Conservation (phyloP, 2,888 invertebrate genomes). For the Papilio elwesi region DNA sequence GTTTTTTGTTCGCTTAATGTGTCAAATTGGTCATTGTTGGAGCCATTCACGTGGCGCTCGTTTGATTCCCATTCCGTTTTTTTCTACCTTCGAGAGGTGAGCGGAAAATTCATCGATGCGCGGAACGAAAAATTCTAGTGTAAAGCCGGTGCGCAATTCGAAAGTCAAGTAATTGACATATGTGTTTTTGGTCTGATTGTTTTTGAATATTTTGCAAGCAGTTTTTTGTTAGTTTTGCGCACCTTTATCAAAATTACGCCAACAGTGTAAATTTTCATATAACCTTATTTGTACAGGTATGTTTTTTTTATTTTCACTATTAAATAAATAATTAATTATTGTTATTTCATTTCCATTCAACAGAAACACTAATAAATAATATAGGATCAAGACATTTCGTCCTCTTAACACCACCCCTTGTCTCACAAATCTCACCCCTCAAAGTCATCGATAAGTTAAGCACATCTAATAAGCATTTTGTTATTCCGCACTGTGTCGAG, state of each 20-base stretch:
- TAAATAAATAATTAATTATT: no score
- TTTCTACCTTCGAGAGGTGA: conserved; percentile 12
- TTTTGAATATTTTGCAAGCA: background rate
- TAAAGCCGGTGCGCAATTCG: background rate
- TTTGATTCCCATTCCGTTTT: conserved; percentile 32
- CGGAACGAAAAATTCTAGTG: conserved; percentile 11
- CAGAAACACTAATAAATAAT: conserved; percentile 3
- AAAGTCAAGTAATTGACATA: background rate
- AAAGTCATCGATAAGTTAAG: conserved; percentile 25
- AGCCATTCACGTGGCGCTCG: conserved; percentile 61
- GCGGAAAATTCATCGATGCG: conserved; percentile 23
- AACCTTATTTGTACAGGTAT: no score
- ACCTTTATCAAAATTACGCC: no score
- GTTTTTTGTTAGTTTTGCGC: no score
- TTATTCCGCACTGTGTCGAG: conserved; percentile 56
- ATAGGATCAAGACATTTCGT: background rate
- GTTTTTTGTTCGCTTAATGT: conserved; percentile 71
- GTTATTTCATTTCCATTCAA: background rate
- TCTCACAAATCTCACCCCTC: conserved; percentile 27
- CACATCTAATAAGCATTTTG: conserved; percentile 48
- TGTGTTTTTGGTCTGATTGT: conserved; percentile 1
- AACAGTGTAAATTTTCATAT: no score
- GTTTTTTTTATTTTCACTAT: no score
- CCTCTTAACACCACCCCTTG: background rate
- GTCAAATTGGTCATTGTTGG: conserved; percentile 79